Evolutionary conservation across 2,113 vertebrate genomes (phyloP).

Genomic region (Machaerirhynchus nigripectus): DNA sequence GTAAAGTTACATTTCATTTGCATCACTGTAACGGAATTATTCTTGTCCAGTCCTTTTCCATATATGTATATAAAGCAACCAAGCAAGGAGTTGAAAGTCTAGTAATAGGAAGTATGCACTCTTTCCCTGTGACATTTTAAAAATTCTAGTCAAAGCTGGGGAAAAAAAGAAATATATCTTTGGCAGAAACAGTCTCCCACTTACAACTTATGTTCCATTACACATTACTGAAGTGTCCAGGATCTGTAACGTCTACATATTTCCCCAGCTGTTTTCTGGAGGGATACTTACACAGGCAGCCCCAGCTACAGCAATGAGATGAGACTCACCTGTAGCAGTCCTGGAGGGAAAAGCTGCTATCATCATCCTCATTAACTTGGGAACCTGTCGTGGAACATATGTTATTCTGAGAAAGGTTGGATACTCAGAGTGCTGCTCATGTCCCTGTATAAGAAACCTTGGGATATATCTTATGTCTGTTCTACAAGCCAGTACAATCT

Average conservation of each 20-base stretch:
- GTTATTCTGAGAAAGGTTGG: background rate
- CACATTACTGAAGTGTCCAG: background rate
- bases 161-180: background rate
- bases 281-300: background rate
- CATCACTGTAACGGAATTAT: background rate
- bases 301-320: background rate
- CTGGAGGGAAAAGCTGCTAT: background rate
- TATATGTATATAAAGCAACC: background rate
- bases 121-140: background rate
- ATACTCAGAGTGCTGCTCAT: background rate
- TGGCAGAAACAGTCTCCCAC: background rate
- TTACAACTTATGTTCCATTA: background rate
- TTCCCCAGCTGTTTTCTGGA: background rate
- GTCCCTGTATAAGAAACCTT: background rate
- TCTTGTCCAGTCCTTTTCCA: background rate
- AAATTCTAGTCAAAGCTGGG: background rate
- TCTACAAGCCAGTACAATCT: background rate
- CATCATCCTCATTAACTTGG: background rate
- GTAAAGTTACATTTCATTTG: background rate
- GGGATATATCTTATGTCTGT: background rate
- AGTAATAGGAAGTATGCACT: background rate
- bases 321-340: background rate
- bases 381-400: background rate
- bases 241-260: fast-evolving
- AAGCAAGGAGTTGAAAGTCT: background rate